A percentile compares a stretch with the other conserved stretches of the same genome.
These are phyloP conservation scores for Heliconius charithonia DNA, from an alignment of 2,888 invertebrate genomes.

Conservation along the genomic window DNA sequence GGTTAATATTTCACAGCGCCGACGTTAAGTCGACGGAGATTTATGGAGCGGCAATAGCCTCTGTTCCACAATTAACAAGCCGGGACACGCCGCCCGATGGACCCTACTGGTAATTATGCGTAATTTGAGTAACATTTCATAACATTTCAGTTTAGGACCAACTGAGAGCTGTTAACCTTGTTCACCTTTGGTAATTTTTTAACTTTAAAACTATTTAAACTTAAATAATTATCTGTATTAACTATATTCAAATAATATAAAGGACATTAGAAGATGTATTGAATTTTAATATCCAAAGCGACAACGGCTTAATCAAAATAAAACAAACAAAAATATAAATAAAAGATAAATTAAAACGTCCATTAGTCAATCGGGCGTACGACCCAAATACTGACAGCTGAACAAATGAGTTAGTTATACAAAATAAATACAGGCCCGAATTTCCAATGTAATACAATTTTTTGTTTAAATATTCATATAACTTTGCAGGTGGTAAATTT, in stretches of 20 bases:
- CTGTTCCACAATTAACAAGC: slow-evolving; percentile 79
- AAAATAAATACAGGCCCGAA: slow-evolving; percentile 16
- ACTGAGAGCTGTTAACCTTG: not conserved
- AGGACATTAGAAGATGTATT: not conserved
- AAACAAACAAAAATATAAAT: slow-evolving; percentile 12
- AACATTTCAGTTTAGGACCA: not conserved
- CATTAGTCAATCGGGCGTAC: slow-evolving; percentile 5
- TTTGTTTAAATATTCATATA: slow-evolving; percentile 13
- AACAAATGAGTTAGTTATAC: slow-evolving; percentile 14
- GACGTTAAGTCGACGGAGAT: slow-evolving; percentile 80
- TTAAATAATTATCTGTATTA: no score
- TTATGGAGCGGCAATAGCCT: slow-evolving; percentile 72
- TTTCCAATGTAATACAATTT: slow-evolving; percentile 3
- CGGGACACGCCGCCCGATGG: slow-evolving; percentile 48
- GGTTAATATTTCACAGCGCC: slow-evolving; percentile 80
- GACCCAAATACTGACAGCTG: slow-evolving; percentile 18
- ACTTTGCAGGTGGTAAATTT: slow-evolving; percentile 31
- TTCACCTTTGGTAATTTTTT: not conserved
- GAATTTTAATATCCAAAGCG: not conserved
- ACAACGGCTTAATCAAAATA: not conserved
- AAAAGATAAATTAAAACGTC: slow-evolving; percentile 18
- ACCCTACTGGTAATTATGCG: slow-evolving; percentile 44
- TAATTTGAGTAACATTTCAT: slow-evolving; percentile 37
- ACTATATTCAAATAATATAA: no score
- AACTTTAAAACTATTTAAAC: no score